Evolutionary conservation across 2,888 invertebrate species (phyloP), one percentile per base, ranked within the genome.

Genomic region (Tipula lateralis): DNA sequence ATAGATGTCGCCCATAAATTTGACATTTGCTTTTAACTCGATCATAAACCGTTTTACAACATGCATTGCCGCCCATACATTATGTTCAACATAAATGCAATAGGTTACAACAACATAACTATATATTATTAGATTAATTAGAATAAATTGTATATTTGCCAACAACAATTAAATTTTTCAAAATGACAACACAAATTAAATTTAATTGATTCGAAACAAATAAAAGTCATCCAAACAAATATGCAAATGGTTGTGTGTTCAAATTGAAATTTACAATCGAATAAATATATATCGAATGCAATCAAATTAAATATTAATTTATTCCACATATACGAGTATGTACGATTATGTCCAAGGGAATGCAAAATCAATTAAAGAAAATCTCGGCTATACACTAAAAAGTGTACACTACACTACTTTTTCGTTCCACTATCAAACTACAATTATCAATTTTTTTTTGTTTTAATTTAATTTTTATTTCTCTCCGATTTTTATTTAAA

Each of bases 401-500:
- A n/a, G 9, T 66, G 66, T 66, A 66, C 66, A 66, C 66, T 66
- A 66, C 66, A 66, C 66, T 66, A n/a, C 24, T 66, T 50, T 66
- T 66, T 66, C 12, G 24, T 24, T 66, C 66, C 66, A 24, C 7
- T 66, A 66, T 66, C 44, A 50, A 16, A 50, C 44, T 19, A 50
- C 44, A 50, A 50, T 66, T 66, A 66, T 66, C 66, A 24, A 7
- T n/a, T 44, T 44, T 1, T 44, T 44, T 44, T 44, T 39, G 12
- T 32, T 44, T 50, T 50, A 50, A 66, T 66, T 66, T 3, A 66
- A 66, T 66, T 50, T 50, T 50, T 50, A 19, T 19, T 50, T 66
- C 12, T 66, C 66, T 24, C 66, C 24, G 66, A 66, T 24, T 66
- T 66, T 66, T 66, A 66, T 66, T 66, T 66, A 66, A 66, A 66